A percentile compares a stretch with the other conserved stretches of the same genome.
These are phyloP conservation scores for Acanthaster planci DNA, from an alignment of 35 echinoderm and acorn worm species.

Conservation along the genomic window DNA sequence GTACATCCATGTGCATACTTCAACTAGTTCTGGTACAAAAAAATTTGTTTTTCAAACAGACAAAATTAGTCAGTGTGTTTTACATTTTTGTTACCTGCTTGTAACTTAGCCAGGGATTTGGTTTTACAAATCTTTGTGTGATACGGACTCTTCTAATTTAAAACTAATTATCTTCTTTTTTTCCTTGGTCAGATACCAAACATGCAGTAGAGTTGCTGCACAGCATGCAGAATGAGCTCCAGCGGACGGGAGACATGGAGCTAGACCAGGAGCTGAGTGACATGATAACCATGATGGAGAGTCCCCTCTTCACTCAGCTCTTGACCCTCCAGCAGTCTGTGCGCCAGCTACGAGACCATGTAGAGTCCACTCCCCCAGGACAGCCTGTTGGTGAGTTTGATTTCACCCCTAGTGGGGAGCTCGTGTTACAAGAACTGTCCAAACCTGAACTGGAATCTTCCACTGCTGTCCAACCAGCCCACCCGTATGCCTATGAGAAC, in stretches of 20 bases:
- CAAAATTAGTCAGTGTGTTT: not conserved
- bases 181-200: slow-evolving; percentile 71
- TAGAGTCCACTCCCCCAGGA: slow-evolving; percentile 69
- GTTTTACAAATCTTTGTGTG: not conserved
- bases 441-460: slow-evolving; percentile 35
- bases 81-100: not conserved
- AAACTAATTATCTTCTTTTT: not conserved
- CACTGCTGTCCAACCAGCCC: not conserved
- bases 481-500: slow-evolving; percentile 86
- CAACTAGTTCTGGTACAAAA: no score
- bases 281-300: slow-evolving; percentile 90
- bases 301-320: slow-evolving; percentile 90
- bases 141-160: not conserved
- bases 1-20: no score
- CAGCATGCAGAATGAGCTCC: slow-evolving; percentile 66
- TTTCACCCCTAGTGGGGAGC: slow-evolving; percentile 70
- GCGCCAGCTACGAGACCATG: slow-evolving; percentile 76
- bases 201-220: slow-evolving; percentile 85
- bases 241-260: slow-evolving; percentile 63
- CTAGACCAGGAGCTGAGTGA: slow-evolving; percentile 68
- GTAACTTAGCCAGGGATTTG: not conserved
- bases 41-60: not conserved
- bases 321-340: slow-evolving; percentile 91
- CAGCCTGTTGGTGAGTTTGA: slow-evolving; percentile 68
- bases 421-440: slow-evolving; percentile 61